Base-by-base conservation (phyloP, 2,113 vertebrate species). In the Mus pahari region DNA sequence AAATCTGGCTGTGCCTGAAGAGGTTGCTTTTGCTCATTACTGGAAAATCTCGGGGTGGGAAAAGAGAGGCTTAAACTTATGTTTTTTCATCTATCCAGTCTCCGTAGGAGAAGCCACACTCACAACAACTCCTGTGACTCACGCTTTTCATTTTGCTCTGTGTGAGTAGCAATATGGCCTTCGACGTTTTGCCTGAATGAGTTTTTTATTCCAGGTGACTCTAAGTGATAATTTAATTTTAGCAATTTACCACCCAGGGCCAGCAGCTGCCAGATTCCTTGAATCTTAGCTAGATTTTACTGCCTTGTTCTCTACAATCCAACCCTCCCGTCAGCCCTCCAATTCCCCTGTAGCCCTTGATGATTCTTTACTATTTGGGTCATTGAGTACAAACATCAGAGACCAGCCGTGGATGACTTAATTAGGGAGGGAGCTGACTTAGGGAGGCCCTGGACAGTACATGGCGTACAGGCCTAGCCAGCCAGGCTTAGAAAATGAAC, bases 181-280 rank as follows among this genome's bases (percentile, higher is more conserved):
- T 95, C 90, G 42, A 89, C n/a, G 42, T 55, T 90, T 64, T 58
- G 28, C 83, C 53, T 75, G 91, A 70, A 91, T 86, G 90, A 91
- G 36, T 82, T 48, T 48, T 66, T 66, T 48, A 36, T 70, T 93
- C 75, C 42, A 64, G 82, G 87, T 94, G 77, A 91, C 81, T n/a
- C 2, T 50, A 19, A 84, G 55, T 31, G 71, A 64, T 55, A 24
- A 88, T 64, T 94, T 96, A 50, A 95, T 83, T 68, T n/a, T 22
- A 78, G 71, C 66, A 77, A 9, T 66, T 90, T 64, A 58, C n/a
- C 14, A 28, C 81, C 12, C 62, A 2, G 6, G 33, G 53, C 39
- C 45, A 33, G 53, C 28, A 42, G 26, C 20, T 60, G 53, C 86
- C 64, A 83, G 10, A 83, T 68, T 68, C 55, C 75, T 71, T 68